Percentiles rank a stretch among this genome's conserved stretches.
Evolutionary conservation across 2,113 vertebrate species (phyloP).

Genomic region (Pelobates fuscus): DNA sequence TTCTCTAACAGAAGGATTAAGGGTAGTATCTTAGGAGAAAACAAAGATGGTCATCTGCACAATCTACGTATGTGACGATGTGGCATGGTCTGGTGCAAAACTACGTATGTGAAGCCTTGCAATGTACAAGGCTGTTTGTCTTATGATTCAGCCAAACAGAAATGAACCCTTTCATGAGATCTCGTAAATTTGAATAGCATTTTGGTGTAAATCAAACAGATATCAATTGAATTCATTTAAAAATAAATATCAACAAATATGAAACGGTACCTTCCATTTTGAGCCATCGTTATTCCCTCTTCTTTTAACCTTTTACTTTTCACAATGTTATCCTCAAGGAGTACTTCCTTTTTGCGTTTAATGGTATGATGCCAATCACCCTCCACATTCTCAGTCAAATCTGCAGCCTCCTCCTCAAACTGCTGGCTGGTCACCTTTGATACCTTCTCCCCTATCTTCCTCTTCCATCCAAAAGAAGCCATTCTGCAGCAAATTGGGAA

Average conservation of each 20-base stretch:
- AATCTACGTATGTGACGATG: no score
- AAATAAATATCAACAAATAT: neutral
- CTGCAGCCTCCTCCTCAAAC: slow-evolving; percentile 82
- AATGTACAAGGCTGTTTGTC: no score
- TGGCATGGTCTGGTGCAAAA: no score
- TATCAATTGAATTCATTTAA: no score
- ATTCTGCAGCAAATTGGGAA: slow-evolving; percentile 61
- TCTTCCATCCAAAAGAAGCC: slow-evolving; percentile 97
- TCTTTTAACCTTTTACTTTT: slow-evolving; percentile 85
- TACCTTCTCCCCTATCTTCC: slow-evolving; percentile 90
- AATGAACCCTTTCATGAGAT: no score
- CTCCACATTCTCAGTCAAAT: slow-evolving; percentile 60
- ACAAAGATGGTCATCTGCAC: no score
- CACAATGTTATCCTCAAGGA: slow-evolving; percentile 76
- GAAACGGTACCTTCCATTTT: slow-evolving; percentile 78
- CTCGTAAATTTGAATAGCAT: no score
- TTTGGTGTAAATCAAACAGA: no score
- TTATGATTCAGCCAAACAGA: no score
- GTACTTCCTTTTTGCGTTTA: slow-evolving; percentile 78
- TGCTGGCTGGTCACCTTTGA: slow-evolving; percentile 82
- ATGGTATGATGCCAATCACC: slow-evolving; percentile 76
- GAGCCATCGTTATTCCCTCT: slow-evolving; percentile 81
- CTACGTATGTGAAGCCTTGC: no score
- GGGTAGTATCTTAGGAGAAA: no score
- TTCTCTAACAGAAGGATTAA: no score